phyloP scores from a whole-genome alignment of 1,140 invertebrate species.

The Paraescarpia echinospica region DNA sequence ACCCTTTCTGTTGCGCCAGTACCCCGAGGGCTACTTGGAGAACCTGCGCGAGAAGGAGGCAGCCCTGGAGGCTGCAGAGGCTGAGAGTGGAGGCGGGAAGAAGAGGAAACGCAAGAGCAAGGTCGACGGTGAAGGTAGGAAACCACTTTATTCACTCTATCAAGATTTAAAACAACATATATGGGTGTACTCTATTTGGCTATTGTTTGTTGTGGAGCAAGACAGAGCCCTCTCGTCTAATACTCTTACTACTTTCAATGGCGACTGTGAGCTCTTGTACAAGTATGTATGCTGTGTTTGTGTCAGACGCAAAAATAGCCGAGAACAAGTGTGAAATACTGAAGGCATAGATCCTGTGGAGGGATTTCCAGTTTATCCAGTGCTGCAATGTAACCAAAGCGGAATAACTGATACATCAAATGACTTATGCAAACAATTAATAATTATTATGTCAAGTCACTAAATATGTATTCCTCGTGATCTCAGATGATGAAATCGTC shows the following conservation, averaged over 20 bases:
- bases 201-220: no score
- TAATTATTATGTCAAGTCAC: neutral
- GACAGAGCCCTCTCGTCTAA: no score
- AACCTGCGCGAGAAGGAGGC: conserved; percentile 35
- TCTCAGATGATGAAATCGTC: neutral
- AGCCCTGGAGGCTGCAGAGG: conserved; percentile 28
- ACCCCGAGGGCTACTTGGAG: conserved; percentile 75
- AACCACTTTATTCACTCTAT: neutral
- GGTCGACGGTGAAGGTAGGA: neutral
- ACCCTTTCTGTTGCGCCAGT: conserved; percentile 57
- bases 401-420: neutral
- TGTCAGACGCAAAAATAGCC: no score
- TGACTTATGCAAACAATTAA: neutral
- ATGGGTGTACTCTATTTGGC: no score
- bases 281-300: no score
- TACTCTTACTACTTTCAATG: no score
- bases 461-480: neutral
- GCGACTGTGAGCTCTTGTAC: no score
- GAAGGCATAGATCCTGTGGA: no score
- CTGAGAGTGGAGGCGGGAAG: conserved; percentile 41
- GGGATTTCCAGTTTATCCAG: neutral
- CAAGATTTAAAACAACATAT: no score
- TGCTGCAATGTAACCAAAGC: neutral
- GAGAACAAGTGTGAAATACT: no score
- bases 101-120: conserved; percentile 29